Conservation (phyloP, 64 coral and sea anemone genomes). For the Acropora tenuis region DNA sequence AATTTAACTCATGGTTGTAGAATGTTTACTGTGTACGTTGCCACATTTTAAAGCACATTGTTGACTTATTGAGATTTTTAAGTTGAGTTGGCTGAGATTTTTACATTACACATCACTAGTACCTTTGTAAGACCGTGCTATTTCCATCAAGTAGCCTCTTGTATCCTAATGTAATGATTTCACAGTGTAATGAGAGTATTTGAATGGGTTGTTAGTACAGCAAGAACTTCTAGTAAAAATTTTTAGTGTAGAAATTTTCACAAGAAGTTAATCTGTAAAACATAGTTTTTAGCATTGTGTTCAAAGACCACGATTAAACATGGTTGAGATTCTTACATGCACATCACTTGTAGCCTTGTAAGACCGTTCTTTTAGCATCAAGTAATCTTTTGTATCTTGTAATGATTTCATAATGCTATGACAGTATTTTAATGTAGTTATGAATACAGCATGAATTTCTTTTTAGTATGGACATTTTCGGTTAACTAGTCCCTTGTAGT, state of each 20-base stretch:
- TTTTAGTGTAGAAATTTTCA: not conserved
- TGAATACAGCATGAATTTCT: conserved; percentile 10
- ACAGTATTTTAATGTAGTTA: not conserved
- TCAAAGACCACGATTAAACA: no score
- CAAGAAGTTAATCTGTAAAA: not conserved
- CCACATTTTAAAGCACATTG: not conserved
- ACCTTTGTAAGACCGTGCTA: conserved; percentile 49
- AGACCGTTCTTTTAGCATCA: conserved; percentile 46
- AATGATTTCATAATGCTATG: not conserved
- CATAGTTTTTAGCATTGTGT: not conserved
- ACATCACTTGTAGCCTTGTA: conserved; percentile 52
- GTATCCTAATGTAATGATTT: not conserved
- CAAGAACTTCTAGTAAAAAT: not conserved
- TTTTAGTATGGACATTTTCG: not conserved
- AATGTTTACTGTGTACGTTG: not conserved
- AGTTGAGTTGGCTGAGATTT: conserved; percentile 8
- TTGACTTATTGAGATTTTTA: conserved; percentile 14
- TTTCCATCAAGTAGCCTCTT: conserved; percentile 28
- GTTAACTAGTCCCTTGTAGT: no score
- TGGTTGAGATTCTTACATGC: conserved; percentile 35
- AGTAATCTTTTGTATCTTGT: not conserved
- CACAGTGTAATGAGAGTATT: not conserved
- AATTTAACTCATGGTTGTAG: not conserved
- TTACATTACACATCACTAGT: conserved; percentile 50
- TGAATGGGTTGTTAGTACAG: not conserved